Evolutionary conservation across 1,140 invertebrate species (phyloP).

Genomic region (Zaprionus gabonicus): DNA sequence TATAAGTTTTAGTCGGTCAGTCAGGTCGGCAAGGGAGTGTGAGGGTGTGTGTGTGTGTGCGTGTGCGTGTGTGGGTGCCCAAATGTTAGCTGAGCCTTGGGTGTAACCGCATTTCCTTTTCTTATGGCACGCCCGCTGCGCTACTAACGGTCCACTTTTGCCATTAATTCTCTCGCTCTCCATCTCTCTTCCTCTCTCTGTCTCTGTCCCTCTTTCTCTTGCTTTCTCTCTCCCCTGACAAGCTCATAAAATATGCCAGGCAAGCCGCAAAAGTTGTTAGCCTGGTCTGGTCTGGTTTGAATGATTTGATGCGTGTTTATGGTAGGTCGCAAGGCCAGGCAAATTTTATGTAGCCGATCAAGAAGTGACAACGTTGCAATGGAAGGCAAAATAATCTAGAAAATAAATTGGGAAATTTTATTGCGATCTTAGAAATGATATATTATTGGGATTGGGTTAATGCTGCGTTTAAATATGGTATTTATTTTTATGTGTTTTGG

Average conservation of each 20-base stretch:
- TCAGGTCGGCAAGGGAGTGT: slow-evolving; percentile 1
- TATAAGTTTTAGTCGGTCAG: slow-evolving; percentile 32
- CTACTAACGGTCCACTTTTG: slow-evolving; percentile 4
- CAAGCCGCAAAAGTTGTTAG: slow-evolving; percentile 52
- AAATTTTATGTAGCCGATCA: slow-evolving; percentile 24
- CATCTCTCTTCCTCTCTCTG: slow-evolving; percentile 2
- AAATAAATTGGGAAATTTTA: slow-evolving; percentile 24
- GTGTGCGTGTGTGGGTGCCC: slow-evolving; percentile 12
- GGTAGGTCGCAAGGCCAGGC: neutral
- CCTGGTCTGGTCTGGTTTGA: slow-evolving; percentile 3
- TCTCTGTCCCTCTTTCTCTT: neutral
- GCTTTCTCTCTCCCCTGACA: slow-evolving; percentile 9
- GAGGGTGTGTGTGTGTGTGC: neutral
- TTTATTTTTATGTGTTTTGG: neutral
- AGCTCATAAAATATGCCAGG: slow-evolving; percentile 53
- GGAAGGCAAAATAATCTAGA: neutral
- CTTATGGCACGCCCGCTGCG: slow-evolving; percentile 20
- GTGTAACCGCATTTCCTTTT: slow-evolving; percentile 24
- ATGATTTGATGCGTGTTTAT: slow-evolving; percentile 27
- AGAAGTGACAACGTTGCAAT: slow-evolving; percentile 30
- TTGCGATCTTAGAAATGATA: slow-evolving; percentile 7
- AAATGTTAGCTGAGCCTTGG: slow-evolving; percentile 2
- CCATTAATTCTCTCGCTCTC: slow-evolving; percentile 27
- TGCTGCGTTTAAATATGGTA: neutral
- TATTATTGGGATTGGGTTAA: slow-evolving; percentile 7